Base-by-base conservation (phyloP, 1,140 invertebrate genomes). In the Drosophila tristis region DNA sequence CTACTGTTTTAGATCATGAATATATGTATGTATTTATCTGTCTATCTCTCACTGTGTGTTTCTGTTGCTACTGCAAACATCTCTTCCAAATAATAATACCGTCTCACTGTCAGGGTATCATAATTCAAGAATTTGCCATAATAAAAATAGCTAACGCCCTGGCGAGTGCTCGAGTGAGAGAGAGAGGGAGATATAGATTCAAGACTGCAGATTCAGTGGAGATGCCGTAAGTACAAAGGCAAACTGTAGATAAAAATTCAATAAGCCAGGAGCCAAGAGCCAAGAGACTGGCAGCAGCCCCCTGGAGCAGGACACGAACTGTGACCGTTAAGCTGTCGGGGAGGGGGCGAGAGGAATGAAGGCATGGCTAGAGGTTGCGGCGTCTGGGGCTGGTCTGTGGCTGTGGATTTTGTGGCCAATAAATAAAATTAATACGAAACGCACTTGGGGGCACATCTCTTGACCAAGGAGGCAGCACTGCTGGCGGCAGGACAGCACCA, bases 351-450 rank as follows among this genome's bases (percentile, higher is more conserved):
- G 29, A 8, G 6, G 7, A 29, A 7, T 2, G 7, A 8, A 26
- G 26, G 5, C 48, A 8, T 2, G 35, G 45, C 39, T 25, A 20
- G 48, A 9, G 8, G 8, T 9, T 9, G 31, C 50, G 16, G 23
- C 39, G 39, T 39, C 35, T 39, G 4, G 35, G 11, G 35, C 35
- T 13, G 58, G 55, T 55, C 60, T 58, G 70, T 49, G 66, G 54
- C 47, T 50, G 56, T 39, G 67, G 64, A 71, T 71, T 81, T 70
- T 77, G 78, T 57, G 79, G 78, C 84, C 82, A 87, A 87, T 87
- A 87, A 87, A 87, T 87, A 87, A 87, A 89, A 87, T 87, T 87
- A 87, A 87, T 87, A 79, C 84, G 62, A 87, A 39, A 82, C 75
- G 62, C 78, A 82, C 78, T 87, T 64, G 82, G 87, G 77, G 74